phyloP scores from a whole-genome alignment of 2,113 vertebrate species.

The Protomyctophum bolini region DNA sequence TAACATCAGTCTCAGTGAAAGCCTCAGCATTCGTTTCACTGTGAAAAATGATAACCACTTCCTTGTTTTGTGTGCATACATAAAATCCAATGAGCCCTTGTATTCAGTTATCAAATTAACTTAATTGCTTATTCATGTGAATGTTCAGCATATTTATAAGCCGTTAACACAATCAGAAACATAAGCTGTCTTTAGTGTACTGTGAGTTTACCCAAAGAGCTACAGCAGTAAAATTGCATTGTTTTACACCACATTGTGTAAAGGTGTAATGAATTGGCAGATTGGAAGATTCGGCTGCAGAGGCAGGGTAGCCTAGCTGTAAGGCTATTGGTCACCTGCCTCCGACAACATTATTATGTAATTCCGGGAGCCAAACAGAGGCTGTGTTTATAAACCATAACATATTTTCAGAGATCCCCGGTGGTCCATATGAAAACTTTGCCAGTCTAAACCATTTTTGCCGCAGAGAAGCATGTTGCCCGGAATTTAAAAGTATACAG shows the following conservation, averaged over 20 bases:
- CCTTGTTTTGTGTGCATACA: constrained; percentile 23
- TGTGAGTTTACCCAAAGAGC: too few species aligned
- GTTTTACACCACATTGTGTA: neutral
- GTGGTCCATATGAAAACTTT: constrained; percentile 15
- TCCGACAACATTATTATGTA: constrained; percentile 38
- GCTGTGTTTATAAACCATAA: constrained; percentile 30
- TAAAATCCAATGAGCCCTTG: neutral
- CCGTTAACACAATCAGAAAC: too few species aligned
- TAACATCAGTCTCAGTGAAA: constrained; percentile 61
- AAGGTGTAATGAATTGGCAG: constrained; percentile 15
- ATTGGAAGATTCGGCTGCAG: constrained; percentile 1
- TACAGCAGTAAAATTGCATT: neutral
- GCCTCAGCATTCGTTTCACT: constrained; percentile 37
- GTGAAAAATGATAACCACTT: constrained; percentile 26
- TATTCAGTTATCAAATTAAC: neutral
- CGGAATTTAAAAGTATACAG: too few species aligned
- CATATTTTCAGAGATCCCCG: constrained; percentile 6
- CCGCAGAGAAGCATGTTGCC: too few species aligned
- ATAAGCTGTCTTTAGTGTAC: too few species aligned
- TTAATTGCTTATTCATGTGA: neutral
- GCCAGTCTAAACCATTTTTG: constrained; percentile 2
- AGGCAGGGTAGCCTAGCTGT: neutral
- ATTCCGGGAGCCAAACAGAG: constrained; percentile 17
- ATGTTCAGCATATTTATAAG: neutral
- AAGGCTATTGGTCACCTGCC: constrained; percentile 12